phyloP scores from a whole-genome alignment of 1,140 invertebrate species.

The Megathymus violae region DNA sequence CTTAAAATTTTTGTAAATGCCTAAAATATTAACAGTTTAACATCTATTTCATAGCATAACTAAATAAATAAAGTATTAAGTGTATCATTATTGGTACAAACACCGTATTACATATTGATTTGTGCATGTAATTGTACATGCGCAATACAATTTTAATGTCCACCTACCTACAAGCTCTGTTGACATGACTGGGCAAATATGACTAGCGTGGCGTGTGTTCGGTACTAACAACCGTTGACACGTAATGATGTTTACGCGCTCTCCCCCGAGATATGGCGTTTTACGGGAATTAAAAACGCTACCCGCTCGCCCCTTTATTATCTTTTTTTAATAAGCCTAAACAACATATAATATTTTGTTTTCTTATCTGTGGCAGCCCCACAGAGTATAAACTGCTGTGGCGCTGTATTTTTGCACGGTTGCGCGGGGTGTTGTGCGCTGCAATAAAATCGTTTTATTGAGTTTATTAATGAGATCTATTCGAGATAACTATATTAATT shows the following conservation, averaged over 20 bases:
- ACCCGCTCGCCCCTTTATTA: slow-evolving; percentile 48
- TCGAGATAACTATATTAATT: slow-evolving; percentile 40
- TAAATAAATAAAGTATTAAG: no score
- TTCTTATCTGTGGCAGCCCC: slow-evolving; percentile 2
- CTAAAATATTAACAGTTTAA: no score
- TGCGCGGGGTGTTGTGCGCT: slow-evolving; percentile 3
- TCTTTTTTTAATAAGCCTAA: slow-evolving; percentile 34
- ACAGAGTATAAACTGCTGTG: slow-evolving; percentile 14
- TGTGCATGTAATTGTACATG: slow-evolving; percentile 29
- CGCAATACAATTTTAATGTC: slow-evolving; percentile 26
- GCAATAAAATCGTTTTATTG: slow-evolving; percentile 20
- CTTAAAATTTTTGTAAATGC: no score
- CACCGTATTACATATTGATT: slow-evolving; percentile 26
- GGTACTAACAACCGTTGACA: slow-evolving; percentile 41
- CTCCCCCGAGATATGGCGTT: slow-evolving; percentile 70
- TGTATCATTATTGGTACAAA: no score
- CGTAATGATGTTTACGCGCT: slow-evolving; percentile 68
- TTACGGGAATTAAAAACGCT: slow-evolving; percentile 73
- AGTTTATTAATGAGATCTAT: slow-evolving; percentile 28
- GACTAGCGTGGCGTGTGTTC: slow-evolving; percentile 14
- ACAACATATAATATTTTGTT: slow-evolving; percentile 37
- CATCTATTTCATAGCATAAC: no score
- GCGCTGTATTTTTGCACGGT: slow-evolving; percentile 25
- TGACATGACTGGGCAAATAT: slow-evolving; percentile 34
- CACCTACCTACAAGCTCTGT: slow-evolving; percentile 24